Conservation (phyloP, 2,113 vertebrate genomes). For the Odontophorus gujanensis region DNA sequence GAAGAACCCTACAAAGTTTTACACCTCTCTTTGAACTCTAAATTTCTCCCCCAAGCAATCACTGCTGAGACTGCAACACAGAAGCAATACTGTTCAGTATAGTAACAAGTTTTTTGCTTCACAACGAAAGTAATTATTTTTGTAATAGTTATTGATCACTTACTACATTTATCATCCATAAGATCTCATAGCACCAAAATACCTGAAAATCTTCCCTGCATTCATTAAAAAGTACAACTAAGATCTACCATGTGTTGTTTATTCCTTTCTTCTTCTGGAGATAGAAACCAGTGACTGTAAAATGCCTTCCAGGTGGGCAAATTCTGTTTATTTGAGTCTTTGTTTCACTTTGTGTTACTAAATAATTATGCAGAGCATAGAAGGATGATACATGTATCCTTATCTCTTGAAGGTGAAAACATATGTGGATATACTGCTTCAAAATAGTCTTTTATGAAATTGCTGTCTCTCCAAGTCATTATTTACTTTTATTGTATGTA, state of each 20-base stretch:
- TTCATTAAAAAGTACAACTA: neutral
- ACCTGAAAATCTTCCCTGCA: neutral
- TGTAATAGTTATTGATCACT: neutral
- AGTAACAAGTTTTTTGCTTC: neutral
- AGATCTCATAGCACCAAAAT: neutral
- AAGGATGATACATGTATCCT: neutral
- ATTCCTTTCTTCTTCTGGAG: neutral
- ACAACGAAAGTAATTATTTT: neutral
- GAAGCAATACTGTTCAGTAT: neutral
- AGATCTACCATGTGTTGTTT: neutral
- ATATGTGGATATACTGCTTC: neutral
- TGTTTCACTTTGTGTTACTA: neutral
- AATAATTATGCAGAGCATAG: neutral
- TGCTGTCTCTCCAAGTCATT: neutral
- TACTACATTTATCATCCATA: neutral
- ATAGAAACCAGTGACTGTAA: neutral
- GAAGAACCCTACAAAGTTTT: neutral
- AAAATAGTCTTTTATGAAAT: neutral
- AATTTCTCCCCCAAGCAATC: neutral
- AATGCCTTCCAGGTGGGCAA: neutral
- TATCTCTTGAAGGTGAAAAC: neutral
- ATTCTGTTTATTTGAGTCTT: neutral
- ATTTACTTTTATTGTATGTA: neutral
- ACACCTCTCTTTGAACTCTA: neutral
- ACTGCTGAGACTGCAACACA: neutral